These are phyloP conservation scores for Nymphalis polychloros DNA, from an alignment of 2,888 invertebrate species.

Conservation along the genomic window DNA sequence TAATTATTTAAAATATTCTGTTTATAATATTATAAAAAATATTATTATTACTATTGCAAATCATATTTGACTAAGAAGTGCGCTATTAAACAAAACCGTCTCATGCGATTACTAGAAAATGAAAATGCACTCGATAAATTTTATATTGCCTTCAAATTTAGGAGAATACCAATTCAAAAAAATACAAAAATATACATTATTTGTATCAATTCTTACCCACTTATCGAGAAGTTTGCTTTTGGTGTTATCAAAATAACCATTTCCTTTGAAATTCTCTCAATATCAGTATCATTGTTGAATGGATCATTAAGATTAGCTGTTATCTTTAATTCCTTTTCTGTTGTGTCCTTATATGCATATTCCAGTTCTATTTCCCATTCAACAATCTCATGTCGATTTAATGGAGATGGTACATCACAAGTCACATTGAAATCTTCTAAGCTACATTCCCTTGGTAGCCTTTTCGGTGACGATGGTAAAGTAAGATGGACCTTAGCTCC, in stretches of 20 bases:
- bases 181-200: neutral
- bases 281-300: slow-evolving; percentile 54
- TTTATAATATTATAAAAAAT: too few species aligned
- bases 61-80: too few species aligned
- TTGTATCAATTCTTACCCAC: slow-evolving; percentile 53
- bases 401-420: slow-evolving; percentile 62
- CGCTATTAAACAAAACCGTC: too few species aligned
- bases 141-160: too few species aligned
- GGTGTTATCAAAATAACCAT: slow-evolving; percentile 52
- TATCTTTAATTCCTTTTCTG: slow-evolving; percentile 49
- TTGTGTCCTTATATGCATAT: slow-evolving; percentile 49
- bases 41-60: too few species aligned
- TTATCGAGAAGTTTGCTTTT: slow-evolving; percentile 54
- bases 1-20: too few species aligned
- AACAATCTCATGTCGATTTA: slow-evolving; percentile 54
- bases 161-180: too few species aligned
- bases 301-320: slow-evolving; percentile 56
- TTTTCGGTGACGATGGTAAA: slow-evolving; percentile 58
- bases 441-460: slow-evolving; percentile 63
- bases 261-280: slow-evolving; percentile 46
- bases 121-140: too few species aligned
- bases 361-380: slow-evolving; percentile 69
- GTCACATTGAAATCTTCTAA: slow-evolving; percentile 55
- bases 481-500: slow-evolving; percentile 60
- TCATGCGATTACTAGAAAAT: too few species aligned